Evolutionary conservation across 2,113 vertebrate genomes (phyloP).

Genomic region (Laterallus jamaicensis): DNA sequence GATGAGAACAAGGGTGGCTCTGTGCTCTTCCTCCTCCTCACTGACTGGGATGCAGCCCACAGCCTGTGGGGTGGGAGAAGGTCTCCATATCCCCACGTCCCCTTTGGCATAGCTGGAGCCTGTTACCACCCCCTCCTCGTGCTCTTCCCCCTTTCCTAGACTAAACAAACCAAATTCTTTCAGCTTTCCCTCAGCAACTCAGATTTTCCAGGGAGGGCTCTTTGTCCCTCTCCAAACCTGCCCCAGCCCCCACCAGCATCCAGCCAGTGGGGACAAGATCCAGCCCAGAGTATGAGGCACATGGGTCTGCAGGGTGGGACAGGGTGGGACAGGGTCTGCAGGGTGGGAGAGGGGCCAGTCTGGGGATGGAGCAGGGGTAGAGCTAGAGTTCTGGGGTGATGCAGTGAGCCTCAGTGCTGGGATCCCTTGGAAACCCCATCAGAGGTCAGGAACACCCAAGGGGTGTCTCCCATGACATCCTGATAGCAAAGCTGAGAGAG

Average conservation of each 20-base stretch:
- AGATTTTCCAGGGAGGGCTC: not conserved
- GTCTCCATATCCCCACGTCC: not conserved
- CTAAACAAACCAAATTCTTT: not conserved
- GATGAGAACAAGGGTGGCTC: not conserved
- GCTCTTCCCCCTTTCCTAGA: not conserved
- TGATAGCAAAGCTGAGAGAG: no score
- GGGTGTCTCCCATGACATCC: no score
- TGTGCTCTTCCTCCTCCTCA: not conserved
- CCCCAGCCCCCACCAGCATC: not conserved
- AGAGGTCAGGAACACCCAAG: no score
- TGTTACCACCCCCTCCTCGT: not conserved
- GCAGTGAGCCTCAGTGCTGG: accelerated
- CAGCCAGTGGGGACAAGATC: no score
- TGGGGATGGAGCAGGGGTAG: no score
- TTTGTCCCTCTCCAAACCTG: not conserved
- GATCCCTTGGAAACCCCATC: not conserved
- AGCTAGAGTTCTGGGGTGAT: not conserved
- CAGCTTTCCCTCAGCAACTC: not conserved
- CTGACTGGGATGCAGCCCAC: not conserved
- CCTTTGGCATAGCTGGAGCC: not conserved
- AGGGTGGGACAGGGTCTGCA: no score
- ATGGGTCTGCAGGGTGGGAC: not conserved
- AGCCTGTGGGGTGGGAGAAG: not conserved
- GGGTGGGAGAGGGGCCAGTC: no score
- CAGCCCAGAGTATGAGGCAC: not conserved